Evolutionary conservation across 1,140 invertebrate genomes (phyloP), one percentile per base, ranked within the genome.

Genomic region (Anthonomus grandis): DNA sequence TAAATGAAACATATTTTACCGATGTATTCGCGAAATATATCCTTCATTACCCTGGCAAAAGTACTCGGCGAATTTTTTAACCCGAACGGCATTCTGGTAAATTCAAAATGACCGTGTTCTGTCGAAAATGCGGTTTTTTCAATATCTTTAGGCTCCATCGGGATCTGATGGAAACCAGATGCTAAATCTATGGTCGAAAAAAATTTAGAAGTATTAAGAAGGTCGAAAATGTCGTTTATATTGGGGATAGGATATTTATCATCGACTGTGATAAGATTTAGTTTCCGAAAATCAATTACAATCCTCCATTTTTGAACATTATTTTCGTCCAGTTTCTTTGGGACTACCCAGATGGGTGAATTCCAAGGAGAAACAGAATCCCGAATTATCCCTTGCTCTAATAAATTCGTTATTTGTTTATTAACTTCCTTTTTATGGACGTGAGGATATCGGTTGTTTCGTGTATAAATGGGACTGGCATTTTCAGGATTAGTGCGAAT

Each of bases 101-200:
- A 77, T 50, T 70, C 63, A 36, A 65, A 72, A 61, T 70, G 64
- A 0, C 68, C 71, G 21, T 60, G 36, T 51, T 64, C 41, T n/a
- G 60, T 66, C 4, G 46, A 57, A 65, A 81, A 79, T 0, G 76
- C 76, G 0, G 78, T 81, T 65, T 78, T 79, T 2, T 66, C 48
- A 12, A 52, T 67, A 49, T 70, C 66, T 0, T 45, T 23, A 27
- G 57, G 37, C 1, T 71, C 64, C 2, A 81, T 61, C 24, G 68
- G 53, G 5, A 80, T 68, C 63, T 82, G 65, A 39, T 68, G 64
- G 38, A 74, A 79, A 0, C 73, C 78, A 9, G 61, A 70, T 0
- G 63, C 62, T n/a, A 79, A 50, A 64, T 82, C 79, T 1, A 81
- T 50, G 1, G 71, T 70, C 2, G 68, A 31, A 34, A 60, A 79